These are phyloP conservation scores for Sitodiplosis mosellana DNA, from an alignment of 1,140 invertebrate species.

Conservation along the genomic window DNA sequence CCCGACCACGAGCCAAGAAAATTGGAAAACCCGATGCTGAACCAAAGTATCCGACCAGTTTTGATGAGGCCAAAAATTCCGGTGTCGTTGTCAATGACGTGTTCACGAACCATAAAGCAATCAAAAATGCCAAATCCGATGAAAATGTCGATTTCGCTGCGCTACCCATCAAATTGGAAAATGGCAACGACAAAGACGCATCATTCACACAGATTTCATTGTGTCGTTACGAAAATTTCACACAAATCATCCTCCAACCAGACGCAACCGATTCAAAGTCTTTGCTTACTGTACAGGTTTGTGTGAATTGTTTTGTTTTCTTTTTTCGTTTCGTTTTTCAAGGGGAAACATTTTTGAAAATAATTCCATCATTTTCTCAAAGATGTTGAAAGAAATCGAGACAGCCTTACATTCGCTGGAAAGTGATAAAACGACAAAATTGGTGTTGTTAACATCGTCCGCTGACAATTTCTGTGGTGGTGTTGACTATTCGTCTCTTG, in stretches of 20 bases:
- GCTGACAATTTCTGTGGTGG: constrained; percentile 50
- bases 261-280: too few relatives aligned
- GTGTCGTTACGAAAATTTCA: too few relatives aligned
- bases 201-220: constrained; percentile 8
- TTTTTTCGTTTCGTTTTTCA: too few relatives aligned
- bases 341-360: too few relatives aligned
- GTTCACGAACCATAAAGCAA: not conserved
- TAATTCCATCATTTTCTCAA: too few relatives aligned
- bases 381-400: too few relatives aligned
- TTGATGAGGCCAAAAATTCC: constrained; percentile 13
- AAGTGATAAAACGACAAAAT: too few relatives aligned
- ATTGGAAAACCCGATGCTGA: constrained; percentile 7
- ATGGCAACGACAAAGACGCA: constrained; percentile 37
- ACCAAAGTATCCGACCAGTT: constrained; percentile 11
- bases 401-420: too few relatives aligned
- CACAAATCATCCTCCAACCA: too few relatives aligned
- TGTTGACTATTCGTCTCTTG: constrained; percentile 42
- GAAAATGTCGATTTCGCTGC: constrained; percentile 17
- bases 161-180: constrained; percentile 20
- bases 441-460: constrained; percentile 34
- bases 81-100: not conserved
- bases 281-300: too few relatives aligned
- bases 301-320: too few relatives aligned
- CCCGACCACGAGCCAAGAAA: constrained; percentile 16
- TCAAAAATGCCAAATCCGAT: constrained; percentile 11